These are phyloP conservation scores for Brachypodius melanocephalos DNA, from an alignment of 2,113 vertebrate genomes.

Conservation along the genomic window DNA sequence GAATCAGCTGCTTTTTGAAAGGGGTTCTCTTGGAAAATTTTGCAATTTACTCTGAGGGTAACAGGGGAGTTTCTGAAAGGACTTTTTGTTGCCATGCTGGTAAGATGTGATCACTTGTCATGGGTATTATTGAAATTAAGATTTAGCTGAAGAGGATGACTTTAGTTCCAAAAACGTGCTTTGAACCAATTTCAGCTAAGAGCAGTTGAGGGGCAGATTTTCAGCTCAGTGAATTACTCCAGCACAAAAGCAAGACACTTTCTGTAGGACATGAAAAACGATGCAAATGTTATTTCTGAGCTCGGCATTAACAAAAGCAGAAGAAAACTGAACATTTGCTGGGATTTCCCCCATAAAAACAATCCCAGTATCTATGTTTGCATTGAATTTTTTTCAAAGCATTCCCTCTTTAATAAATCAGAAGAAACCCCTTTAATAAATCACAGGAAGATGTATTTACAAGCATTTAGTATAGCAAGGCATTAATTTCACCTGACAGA, in stretches of 20 bases:
- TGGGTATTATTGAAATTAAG: background rate
- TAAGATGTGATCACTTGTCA: background rate
- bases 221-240: background rate
- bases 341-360: background rate
- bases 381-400: background rate
- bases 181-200: background rate
- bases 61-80: background rate
- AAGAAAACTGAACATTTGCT: background rate
- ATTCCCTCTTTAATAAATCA: background rate
- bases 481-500: background rate
- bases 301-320: background rate
- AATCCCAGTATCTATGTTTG: background rate
- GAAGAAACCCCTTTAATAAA: background rate
- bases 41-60: background rate
- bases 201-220: background rate
- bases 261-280: background rate
- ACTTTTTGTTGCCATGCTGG: background rate
- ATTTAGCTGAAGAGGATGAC: background rate
- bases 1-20: background rate
- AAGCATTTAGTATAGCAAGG: background rate
- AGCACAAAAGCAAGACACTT: background rate
- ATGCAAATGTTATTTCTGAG: constrained; percentile 2
- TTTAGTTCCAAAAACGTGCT: background rate
- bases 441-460: background rate
- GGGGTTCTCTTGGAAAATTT: background rate